Conservation (phyloP, 2,113 vertebrate genomes). For the Sorex fumeus region DNA sequence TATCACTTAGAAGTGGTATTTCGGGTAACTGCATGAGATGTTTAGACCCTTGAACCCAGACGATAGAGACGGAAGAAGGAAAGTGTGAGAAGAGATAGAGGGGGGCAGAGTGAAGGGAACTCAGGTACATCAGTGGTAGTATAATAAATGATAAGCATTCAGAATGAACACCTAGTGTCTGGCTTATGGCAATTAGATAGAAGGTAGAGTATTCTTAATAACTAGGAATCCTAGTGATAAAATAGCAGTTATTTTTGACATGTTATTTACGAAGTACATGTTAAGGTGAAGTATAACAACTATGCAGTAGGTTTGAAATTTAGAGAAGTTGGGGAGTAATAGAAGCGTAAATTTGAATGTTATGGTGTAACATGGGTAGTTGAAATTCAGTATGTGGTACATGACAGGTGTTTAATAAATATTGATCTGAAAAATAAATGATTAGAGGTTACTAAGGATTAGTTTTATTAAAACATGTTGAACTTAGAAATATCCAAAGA, state of each 20-base stretch:
- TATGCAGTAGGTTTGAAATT: neutral
- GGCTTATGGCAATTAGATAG: neutral
- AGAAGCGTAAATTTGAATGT: neutral
- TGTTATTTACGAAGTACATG: too few relatives aligned
- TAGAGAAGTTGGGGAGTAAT: neutral
- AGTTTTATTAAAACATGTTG: slow-evolving; percentile 15
- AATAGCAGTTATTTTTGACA: too few relatives aligned
- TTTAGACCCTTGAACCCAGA: too few relatives aligned
- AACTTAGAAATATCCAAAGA: slow-evolving; percentile 22
- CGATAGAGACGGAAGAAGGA: too few relatives aligned
- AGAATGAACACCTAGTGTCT: neutral
- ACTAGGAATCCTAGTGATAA: neutral
- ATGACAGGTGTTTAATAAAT: neutral
- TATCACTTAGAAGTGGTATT: too few relatives aligned
- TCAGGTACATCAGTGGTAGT: too few relatives aligned
- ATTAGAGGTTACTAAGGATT: neutral
- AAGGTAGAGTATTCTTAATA: too few relatives aligned
- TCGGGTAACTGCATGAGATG: too few relatives aligned
- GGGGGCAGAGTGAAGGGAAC: too few relatives aligned
- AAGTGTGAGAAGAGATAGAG: too few relatives aligned
- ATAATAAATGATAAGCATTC: neutral
- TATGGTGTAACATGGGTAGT: neutral
- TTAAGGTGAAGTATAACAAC: neutral
- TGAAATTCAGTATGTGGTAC: neutral
- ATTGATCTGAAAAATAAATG: neutral